A percentile compares a stretch with the other conserved stretches of the same genome.
These are phyloP conservation scores for Taenaris catops DNA, from an alignment of 2,888 invertebrate genomes.

Conservation along the genomic window DNA sequence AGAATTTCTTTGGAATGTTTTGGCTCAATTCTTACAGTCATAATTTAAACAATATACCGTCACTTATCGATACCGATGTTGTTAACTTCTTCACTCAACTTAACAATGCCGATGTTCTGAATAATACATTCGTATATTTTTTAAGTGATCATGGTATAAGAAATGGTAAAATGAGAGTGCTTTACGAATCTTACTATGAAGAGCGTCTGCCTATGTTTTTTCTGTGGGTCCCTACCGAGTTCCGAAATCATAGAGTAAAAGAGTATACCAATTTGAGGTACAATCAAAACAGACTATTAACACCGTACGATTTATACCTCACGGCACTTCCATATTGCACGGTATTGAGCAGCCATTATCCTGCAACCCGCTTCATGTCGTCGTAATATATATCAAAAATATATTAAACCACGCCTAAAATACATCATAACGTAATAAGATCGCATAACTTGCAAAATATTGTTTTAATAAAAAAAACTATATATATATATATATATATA, in stretches of 20 bases:
- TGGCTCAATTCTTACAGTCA: slow-evolving; percentile 89
- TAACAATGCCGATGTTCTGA: slow-evolving; percentile 69
- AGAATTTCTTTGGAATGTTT: slow-evolving; percentile 85
- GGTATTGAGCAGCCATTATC: no score
- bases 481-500: no score
- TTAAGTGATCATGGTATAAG: slow-evolving; percentile 89
- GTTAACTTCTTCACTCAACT: slow-evolving; percentile 75
- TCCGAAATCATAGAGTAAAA: slow-evolving; percentile 72
- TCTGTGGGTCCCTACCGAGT: slow-evolving; percentile 82
- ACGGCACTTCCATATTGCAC: no score
- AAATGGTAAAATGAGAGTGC: slow-evolving; percentile 83
- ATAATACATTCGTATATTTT: slow-evolving; percentile 84
- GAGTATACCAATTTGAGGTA: slow-evolving; percentile 77
- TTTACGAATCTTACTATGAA: slow-evolving; percentile 87
- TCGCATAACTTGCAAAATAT: no score
- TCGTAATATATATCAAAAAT: no score
- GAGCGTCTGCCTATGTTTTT: slow-evolving; percentile 87
- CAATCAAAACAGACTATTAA: slow-evolving; percentile 83
- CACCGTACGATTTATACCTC: slow-evolving; percentile 87
- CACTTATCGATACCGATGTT: slow-evolving; percentile 82
- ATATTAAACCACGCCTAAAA: no score
- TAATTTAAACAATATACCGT: slow-evolving; percentile 82
- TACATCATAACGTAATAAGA: no score
- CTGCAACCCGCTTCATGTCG: no score
- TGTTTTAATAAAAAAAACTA: no score